Percentiles rank a stretch among this genome's conserved stretches.
Conservation (phyloP, 53 echinoderm and acorn worm genomes). For the Actinopyga echinites region DNA sequence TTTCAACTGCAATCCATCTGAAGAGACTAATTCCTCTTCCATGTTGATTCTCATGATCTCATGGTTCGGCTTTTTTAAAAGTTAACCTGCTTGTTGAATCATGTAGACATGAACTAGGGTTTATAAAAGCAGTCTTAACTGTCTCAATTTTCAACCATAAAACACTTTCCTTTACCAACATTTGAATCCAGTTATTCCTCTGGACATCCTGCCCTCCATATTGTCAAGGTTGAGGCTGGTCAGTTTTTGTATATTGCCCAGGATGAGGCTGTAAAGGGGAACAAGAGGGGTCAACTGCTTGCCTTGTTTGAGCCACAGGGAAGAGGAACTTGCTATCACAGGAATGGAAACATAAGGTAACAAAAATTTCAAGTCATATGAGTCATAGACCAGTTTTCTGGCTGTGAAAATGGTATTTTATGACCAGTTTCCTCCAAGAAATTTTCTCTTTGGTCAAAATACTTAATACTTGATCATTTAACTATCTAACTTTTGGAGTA, state of each 20-base stretch:
- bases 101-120: background rate
- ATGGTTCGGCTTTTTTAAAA: no score
- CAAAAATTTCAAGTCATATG: no score
- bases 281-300: constrained; percentile 50
- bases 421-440: no score
- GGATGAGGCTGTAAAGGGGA: constrained; percentile 47
- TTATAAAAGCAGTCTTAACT: background rate
- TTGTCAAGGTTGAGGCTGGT: constrained; percentile 66
- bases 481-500: no score
- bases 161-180: background rate
- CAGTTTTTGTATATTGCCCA: constrained; percentile 78
- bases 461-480: no score
- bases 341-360: constrained; percentile 89
- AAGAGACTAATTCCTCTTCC: no score
- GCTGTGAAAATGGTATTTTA: no score
- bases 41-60: no score
- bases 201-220: constrained; percentile 74
- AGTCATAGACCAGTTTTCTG: no score
- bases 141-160: background rate
- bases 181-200: constrained; percentile 74
- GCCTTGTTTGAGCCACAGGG: constrained; percentile 95
- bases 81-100: background rate
- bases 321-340: constrained; percentile 86
- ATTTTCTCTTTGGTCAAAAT: no score
- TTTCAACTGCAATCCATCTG: no score